Conservation (phyloP, 2,888 invertebrate genomes). For the Hedya salicella region DNA sequence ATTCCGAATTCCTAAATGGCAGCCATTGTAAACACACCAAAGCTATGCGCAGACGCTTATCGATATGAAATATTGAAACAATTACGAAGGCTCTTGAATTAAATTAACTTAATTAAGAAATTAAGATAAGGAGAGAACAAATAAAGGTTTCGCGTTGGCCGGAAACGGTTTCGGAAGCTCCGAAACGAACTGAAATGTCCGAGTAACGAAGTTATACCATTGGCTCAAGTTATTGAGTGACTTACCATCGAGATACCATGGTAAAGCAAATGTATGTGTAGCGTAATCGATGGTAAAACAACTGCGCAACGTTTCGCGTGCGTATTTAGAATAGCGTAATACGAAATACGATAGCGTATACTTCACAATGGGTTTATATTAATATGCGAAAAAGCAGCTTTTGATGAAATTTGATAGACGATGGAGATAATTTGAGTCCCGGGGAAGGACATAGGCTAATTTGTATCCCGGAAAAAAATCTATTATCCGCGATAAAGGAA, state of each 20-base stretch:
- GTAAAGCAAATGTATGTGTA: background rate
- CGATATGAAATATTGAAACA: conserved; percentile 48
- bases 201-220: conserved; percentile 63
- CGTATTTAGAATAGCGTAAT: too few relatives aligned
- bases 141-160: conserved; percentile 76
- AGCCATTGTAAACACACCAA: conserved; percentile 27
- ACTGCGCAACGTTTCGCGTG: too few relatives aligned
- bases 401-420: too few relatives aligned
- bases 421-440: too few relatives aligned
- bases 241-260: conserved; percentile 3
- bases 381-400: too few relatives aligned
- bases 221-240: conserved; percentile 7
- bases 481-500: too few relatives aligned
- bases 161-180: conserved; percentile 78
- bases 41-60: conserved; percentile 33
- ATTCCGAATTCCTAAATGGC: background rate
- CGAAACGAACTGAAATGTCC: conserved; percentile 69
- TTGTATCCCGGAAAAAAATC: too few relatives aligned
- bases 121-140: conserved; percentile 75
- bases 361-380: too few relatives aligned
- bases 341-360: too few relatives aligned
- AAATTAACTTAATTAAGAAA: conserved; percentile 74
- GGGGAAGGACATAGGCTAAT: too few relatives aligned
- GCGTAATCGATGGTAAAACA: too few relatives aligned
- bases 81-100: conserved; percentile 46